Evolutionary conservation across 2,888 invertebrate species (phyloP), one percentile per base, ranked within the genome.

Genomic region (Acronicta leporina): DNA sequence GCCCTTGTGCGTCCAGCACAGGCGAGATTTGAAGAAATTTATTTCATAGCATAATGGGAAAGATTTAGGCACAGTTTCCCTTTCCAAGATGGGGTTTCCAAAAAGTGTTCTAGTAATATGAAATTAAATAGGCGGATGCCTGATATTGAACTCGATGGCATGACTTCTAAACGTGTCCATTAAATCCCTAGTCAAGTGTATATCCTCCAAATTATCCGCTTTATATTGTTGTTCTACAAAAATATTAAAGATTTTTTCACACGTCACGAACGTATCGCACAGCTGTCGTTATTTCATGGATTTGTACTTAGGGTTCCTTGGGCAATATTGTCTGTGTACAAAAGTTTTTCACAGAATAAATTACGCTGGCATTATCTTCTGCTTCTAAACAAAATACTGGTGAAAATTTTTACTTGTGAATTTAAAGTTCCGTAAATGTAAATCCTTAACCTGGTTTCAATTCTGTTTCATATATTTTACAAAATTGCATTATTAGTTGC

Each of bases 241-340:
- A 72, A 58, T 25, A 16, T 48, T 47, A 53, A 67, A 63, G 52
- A 59, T 56, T 54, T 59, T 75, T 68, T 68, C 72, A 69, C 74
- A 75, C 79, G 79, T 76, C 82, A 77, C 72, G 76, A 58, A 71
- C 50, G 55, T 60, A 81, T 84, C 79, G 62, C 58, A 56, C 90
- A 90, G 83, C 84, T 89, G 90, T 80, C 77, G 67, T 80, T 71
- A 86, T 87, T 88, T 87, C 84, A 89, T 82, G 85, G 81, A 68
- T 77, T 80, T 72, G 63, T 63, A 57, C 74, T 77, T 78, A 62
- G 77, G 77, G 80, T 79, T 77, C 69, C 65, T 75, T 57, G 11
- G 4, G 9, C 14, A 45, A n/a, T 20, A 3, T 20, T 20, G 20
- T 20, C 20, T 20, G 20, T 20, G 20, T 4, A 4, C 20, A 20